Conservation (phyloP, 2,888 invertebrate genomes). For the Apeira syringaria region DNA sequence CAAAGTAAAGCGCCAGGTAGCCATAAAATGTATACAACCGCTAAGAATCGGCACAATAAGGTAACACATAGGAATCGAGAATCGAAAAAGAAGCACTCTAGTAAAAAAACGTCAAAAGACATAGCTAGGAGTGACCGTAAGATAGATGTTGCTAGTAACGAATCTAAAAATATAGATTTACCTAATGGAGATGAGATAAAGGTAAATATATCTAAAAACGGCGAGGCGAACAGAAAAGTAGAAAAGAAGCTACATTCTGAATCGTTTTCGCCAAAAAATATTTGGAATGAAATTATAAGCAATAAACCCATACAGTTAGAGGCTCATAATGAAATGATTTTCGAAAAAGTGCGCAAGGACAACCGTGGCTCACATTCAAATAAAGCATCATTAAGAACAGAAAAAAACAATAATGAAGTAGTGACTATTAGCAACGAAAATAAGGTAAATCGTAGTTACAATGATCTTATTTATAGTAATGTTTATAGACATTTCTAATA, state of each 20-base stretch:
- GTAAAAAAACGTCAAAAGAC: not conserved
- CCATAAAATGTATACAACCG: not conserved
- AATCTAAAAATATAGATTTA: not conserved
- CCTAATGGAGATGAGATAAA: not conserved
- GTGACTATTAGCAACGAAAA: constrained; percentile 22
- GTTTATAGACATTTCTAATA: too few species aligned
- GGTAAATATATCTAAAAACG: not conserved
- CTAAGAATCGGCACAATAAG: constrained; percentile 25
- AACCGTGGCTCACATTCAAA: not conserved
- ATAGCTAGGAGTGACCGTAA: not conserved
- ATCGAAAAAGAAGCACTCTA: not conserved
- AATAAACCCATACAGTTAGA: constrained; percentile 39
- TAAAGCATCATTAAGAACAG: not conserved
- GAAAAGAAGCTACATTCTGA: constrained; percentile 37
- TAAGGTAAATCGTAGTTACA: too few species aligned
- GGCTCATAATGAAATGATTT: constrained; percentile 14
- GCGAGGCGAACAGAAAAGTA: constrained; percentile 16
- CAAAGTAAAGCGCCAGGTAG: not conserved
- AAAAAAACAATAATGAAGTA: constrained; percentile 20
- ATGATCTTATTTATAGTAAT: too few species aligned
- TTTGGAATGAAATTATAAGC: constrained; percentile 40
- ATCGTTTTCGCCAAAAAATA: constrained; percentile 35
- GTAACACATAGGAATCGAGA: constrained; percentile 6
- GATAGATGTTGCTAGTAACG: not conserved
- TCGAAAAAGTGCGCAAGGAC: constrained; percentile 2